Base-by-base conservation (phyloP, 2,888 invertebrate genomes). In the Polymixis flavicincta region DNA sequence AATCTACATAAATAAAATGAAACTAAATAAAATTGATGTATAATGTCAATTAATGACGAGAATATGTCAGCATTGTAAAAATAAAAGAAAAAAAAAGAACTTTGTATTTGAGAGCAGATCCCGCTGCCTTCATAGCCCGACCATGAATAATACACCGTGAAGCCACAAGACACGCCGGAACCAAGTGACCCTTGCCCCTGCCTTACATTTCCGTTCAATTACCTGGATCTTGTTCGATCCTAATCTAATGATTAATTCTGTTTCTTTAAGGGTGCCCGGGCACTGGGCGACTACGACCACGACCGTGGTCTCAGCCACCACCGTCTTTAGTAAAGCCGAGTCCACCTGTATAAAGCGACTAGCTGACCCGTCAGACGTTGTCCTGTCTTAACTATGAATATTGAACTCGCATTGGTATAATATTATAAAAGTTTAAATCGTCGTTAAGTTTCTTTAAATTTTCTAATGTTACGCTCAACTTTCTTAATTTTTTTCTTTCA, bases 171-270 rank as follows among this genome's bases (percentile, higher is more conserved):
- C 81, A 71, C 69, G 54, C 77, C 82, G 69, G 78, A 86, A 84
- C 78, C 83, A 50, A 71, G 82, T 90, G 89, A 89, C 89, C 91
- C 83, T 74, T 83, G 87, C 78, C 84, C 86, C 78, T 80, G 72
- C 88, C 86, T 87, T 82, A 86, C 88, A 89, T 91, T 90, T 90
- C 89, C 84, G 81, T 82, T 80, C 87, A 85, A 88, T 87, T 87
- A 86, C 87, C 80, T 78, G 74, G 74, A 89, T 88, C 87, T 88
- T 88, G 86, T 87, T 84, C 82, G 87, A 89, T 89, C 82, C 76
- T 86, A 87, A 90, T 89, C 87, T 85, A 77, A 81, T 88, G 85
- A 87, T 84, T 84, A 85, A 84, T 87, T 85, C 71, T 84, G 71
- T 89, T 83, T 85, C 69, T 84, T 63, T 73, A 70, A 77, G 54